These are phyloP conservation scores for Phalacrocorax aristotelis DNA, from an alignment of 2,113 vertebrate species.

Conservation along the genomic window DNA sequence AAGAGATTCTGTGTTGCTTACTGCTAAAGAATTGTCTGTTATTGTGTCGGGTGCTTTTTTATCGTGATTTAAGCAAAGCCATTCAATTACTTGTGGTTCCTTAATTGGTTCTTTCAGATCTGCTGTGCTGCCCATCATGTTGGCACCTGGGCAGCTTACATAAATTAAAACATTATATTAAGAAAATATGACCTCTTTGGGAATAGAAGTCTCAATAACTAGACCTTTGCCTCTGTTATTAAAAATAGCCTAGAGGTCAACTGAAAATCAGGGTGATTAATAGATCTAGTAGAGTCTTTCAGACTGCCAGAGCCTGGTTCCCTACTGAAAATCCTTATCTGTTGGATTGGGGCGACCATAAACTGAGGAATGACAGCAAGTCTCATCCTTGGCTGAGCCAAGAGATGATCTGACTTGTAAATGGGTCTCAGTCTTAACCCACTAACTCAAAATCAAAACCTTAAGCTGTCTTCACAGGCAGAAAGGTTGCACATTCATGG, in stretches of 20 bases:
- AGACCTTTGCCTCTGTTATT: background rate
- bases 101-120: constrained; percentile 56
- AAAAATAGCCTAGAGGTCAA: constrained; percentile 17
- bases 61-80: constrained; percentile 27
- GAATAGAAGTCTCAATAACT: background rate
- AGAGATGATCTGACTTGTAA: background rate
- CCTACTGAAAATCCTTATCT: background rate
- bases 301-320: background rate
- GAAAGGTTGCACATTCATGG: background rate
- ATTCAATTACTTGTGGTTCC: background rate
- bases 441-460: background rate
- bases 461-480: background rate
- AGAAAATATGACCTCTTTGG: constrained; percentile 15
- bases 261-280: constrained; percentile 25
- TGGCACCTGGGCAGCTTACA: constrained; percentile 3
- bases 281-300: background rate
- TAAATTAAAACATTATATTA: constrained; percentile 29
- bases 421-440: background rate
- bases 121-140: background rate
- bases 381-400: background rate
- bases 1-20: constrained; percentile 13
- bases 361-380: background rate
- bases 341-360: background rate
- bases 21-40: constrained; percentile 13
- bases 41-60: constrained; percentile 9